Base-by-base conservation (phyloP, 2,797 vertebrate genomes). In the Alectoris magna region DNA sequence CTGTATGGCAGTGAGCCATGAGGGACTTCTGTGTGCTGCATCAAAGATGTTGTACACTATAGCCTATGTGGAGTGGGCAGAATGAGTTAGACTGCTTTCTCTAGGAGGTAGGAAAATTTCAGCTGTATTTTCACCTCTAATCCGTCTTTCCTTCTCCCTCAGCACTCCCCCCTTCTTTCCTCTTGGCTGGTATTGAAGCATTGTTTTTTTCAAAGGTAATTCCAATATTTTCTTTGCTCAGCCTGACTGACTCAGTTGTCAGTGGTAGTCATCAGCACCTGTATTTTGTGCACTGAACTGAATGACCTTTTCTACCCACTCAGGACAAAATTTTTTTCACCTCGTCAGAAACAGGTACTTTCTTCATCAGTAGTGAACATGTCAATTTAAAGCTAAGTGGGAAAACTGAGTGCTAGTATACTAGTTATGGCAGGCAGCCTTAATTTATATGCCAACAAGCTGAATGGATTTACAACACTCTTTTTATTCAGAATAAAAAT, bases 401-500 rank as follows among this genome's bases (percentile, higher is more conserved):
- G 60, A 91, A 88, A 95, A 83, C 63, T 16, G 5, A 87, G 62
- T 60, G 72, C 76, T 91, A 55, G 39, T 29, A 34, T 72, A 22
- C 49, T 41, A 44, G 27, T 88, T 95, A 58, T 70, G 83, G 34
- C 69, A 90, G 69, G 46, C 29, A 84, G 31, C 64, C 48, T 94
- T 93, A 91, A 96, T 96, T 93, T 91, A 75, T 79, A 58, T 86
- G 67, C 73, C 46, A 96, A 80, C 21, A 94, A 84, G 69, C 89
- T 0, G 0, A 38, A 58, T 60, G 23, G 75, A 74, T 87, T 93
- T 91, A 44, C 44, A 84, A 72, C n/a, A n/a, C 11, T 59, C 26
- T 84, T 88, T 87, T 76, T 84, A 93, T 90, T 91, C 9, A 19
- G 64, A 92, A 93, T 46, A 92, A 94, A 91, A 93, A 89, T 58